Percentiles rank a stretch among this genome's conserved stretches.
Evolutionary conservation across 2,888 invertebrate genomes (phyloP).

Genomic region (Capitulum mitella): DNA sequence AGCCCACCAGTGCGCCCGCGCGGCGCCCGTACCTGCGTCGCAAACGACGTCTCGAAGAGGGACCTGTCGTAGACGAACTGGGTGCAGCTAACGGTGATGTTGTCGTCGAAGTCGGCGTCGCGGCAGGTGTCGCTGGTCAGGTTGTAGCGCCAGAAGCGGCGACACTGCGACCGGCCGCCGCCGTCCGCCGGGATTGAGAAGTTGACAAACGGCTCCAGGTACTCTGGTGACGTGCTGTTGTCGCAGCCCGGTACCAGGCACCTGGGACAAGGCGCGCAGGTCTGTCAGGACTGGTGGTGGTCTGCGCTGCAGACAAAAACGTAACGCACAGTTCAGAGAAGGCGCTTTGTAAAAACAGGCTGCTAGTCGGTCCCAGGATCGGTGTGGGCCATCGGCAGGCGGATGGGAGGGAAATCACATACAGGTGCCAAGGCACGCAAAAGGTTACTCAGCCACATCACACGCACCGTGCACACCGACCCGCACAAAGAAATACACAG

Average conservation of each 20-base stretch:
- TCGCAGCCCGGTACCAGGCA: conserved; percentile 32
- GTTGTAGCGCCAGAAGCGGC: conserved; percentile 13
- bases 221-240: not conserved
- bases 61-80: conserved; percentile 11
- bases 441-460: too few species aligned
- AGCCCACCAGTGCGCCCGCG: too few species aligned
- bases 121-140: not conserved
- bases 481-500: too few species aligned
- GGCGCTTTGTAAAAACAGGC: too few species aligned
- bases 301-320: too few species aligned
- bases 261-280: conserved; percentile 12
- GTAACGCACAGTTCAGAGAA: too few species aligned
- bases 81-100: conserved; percentile 21
- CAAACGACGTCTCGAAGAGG: conserved; percentile 5
- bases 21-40: conserved; percentile 24
- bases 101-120: not conserved
- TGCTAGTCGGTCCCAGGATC: too few species aligned
- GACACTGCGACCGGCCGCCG: not conserved
- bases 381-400: too few species aligned
- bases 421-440: too few species aligned
- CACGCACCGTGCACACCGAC: too few species aligned
- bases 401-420: too few species aligned
- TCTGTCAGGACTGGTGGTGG: not conserved
- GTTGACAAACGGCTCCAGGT: conserved; percentile 28
- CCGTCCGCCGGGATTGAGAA: conserved; percentile 30